Evolutionary conservation across 2,888 invertebrate genomes (phyloP), one percentile per base, ranked within the genome.

Genomic region (Caprella mutica): DNA sequence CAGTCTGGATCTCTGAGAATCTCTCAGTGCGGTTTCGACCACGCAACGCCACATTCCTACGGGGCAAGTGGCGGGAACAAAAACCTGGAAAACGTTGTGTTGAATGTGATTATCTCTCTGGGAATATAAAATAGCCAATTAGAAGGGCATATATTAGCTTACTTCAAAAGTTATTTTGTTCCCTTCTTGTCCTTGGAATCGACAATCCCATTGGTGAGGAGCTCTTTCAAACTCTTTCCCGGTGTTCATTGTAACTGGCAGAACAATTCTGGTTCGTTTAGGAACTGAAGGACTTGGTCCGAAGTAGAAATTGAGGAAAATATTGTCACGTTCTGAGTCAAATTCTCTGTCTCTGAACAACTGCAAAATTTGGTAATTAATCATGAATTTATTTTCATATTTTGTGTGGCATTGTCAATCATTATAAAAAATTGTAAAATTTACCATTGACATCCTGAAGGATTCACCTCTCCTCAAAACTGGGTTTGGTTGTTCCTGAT

Each of bases 391-490:
- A 12, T 12, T 33, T 12, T 12, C 8, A n/a, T 33, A 14, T 33
- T 33, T 14, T 8, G 8, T 40, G 8, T n/a, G 12, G 17, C 6
- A 12, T 40, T 8, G 19, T 14, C 17, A 40, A 40, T n/a, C 8
- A 14, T 8, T 8, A 40, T 12, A 19, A 40, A 40, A 17, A 40
- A 12, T 8, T 9, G 17, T 19, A 12, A 12, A n/a, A 35, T 58
- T 55, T 19, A 61, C 74, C 19, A 86, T 70, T 1, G 80, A 81
- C 5, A 85, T 74, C 59, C 78, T 80, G 73, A 88, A 86, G 1
- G 80, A 77, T 68, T 83, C 81, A 0, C 86, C 87, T 29, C 87
- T 77, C 5, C 87, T 76, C 3, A 86, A 75, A 23, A 88, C 79
- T 0, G 84, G 77, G 0, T 77, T 77, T 0, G 81, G 78, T 35